Evolutionary conservation across 2,113 vertebrate genomes (phyloP).

Genomic region (Proterorhinus semilunaris): DNA sequence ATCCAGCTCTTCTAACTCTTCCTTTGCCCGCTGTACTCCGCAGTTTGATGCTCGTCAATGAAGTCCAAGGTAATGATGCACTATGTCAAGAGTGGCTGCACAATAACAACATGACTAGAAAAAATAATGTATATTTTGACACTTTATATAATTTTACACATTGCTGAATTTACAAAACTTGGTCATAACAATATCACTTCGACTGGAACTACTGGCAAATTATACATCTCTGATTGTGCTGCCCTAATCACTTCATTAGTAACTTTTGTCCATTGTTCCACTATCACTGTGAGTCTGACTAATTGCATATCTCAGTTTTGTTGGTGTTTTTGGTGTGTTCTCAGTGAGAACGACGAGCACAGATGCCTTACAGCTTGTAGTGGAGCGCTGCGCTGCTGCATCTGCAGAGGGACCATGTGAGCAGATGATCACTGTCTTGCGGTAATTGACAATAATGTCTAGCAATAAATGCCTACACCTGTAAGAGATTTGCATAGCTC

Average conservation of each 20-base stretch:
- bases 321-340: neutral
- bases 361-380: constrained; percentile 84
- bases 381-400: constrained; percentile 83
- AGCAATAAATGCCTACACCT: constrained; percentile 12
- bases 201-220: neutral
- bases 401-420: constrained; percentile 76
- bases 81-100: neutral
- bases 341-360: constrained; percentile 89
- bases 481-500: neutral
- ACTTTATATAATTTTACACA: too few species aligned
- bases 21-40: constrained; percentile 83
- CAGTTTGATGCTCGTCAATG: constrained; percentile 86
- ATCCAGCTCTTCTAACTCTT: constrained; percentile 73
- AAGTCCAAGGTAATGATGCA: constrained; percentile 83
- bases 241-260: neutral
- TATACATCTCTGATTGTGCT: too few species aligned
- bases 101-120: neutral
- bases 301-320: constrained; percentile 16
- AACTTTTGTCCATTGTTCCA: neutral
- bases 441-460: constrained; percentile 77
- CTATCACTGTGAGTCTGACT: constrained; percentile 6
- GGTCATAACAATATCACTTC: neutral
- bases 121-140: too few species aligned
- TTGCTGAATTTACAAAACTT: too few species aligned
- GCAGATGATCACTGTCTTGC: constrained; percentile 83